Evolutionary conservation across 2,888 invertebrate genomes (phyloP).

Genomic region (Apodemia hepburni): DNA sequence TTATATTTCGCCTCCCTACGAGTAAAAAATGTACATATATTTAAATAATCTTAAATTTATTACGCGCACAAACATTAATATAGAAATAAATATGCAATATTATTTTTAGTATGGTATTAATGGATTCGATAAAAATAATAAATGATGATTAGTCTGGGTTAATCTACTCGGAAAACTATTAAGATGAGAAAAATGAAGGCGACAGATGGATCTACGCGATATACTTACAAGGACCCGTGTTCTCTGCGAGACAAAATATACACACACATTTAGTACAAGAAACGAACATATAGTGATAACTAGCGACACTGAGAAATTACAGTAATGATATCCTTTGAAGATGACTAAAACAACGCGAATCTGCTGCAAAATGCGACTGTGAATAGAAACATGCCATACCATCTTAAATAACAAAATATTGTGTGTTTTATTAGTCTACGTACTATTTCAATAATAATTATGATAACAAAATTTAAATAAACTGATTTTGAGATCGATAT

Average conservation of each 20-base stretch:
- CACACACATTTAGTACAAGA: constrained; percentile 30
- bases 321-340: not conserved
- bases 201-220: constrained; percentile 41
- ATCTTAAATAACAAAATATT: no score
- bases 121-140: no score
- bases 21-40: no score
- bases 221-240: constrained; percentile 77
- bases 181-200: constrained; percentile 15
- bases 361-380: not conserved
- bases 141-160: no score
- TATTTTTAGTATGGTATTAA: no score
- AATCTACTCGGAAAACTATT: constrained; percentile 6
- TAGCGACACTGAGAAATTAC: not conserved
- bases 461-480: not conserved
- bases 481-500: not conserved
- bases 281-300: not conserved
- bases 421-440: no score
- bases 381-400: not conserved
- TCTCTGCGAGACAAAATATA: constrained; percentile 73
- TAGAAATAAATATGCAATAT: no score
- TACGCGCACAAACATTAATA: no score
- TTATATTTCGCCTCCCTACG: no score
- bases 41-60: no score
- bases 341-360: not conserved
- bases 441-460: no score